Evolutionary conservation across 2,113 vertebrate genomes (phyloP).

Genomic region (Perca fluviatilis): DNA sequence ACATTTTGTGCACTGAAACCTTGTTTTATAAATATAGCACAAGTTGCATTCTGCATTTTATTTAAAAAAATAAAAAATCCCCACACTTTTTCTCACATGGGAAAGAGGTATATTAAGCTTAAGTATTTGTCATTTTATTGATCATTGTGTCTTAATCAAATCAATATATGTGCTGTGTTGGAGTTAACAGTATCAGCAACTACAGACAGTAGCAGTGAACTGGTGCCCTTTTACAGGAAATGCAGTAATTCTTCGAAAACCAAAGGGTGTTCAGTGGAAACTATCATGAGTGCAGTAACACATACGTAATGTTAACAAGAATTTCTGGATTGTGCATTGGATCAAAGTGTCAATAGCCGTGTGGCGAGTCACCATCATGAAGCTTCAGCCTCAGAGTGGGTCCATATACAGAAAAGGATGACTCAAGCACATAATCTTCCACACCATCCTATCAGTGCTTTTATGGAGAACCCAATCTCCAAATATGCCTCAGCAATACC

Average conservation of each 20-base stretch:
- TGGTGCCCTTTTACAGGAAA: slow-evolving; percentile 11
- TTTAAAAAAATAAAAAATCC: background rate
- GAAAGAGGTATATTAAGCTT: background rate
- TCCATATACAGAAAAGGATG: slow-evolving; percentile 71
- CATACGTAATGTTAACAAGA: slow-evolving; percentile 55
- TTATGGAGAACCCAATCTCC: slow-evolving; percentile 64
- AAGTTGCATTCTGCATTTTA: background rate
- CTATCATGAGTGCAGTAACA: slow-evolving; percentile 37
- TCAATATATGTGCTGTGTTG: background rate
- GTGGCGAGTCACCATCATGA: slow-evolving; percentile 70
- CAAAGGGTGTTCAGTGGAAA: slow-evolving; percentile 51
- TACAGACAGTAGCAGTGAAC: background rate
- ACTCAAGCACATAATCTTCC: slow-evolving; percentile 78
- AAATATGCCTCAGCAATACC: slow-evolving; percentile 66
- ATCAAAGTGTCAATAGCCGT: slow-evolving; percentile 74
- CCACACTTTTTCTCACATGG: background rate
- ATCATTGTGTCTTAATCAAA: background rate
- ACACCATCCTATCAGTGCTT: slow-evolving; percentile 55
- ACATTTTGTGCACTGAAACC: background rate
- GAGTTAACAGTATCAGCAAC: background rate
- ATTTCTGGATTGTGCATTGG: slow-evolving; percentile 74
- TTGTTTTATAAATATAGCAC: background rate
- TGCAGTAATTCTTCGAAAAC: slow-evolving; percentile 28
- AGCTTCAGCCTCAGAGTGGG: slow-evolving; percentile 56
- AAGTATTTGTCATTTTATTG: background rate